Evolutionary conservation across 2,797 vertebrate genomes (phyloP), one percentile per base, ranked within the genome.

Genomic region (Coreius guichenoti): DNA sequence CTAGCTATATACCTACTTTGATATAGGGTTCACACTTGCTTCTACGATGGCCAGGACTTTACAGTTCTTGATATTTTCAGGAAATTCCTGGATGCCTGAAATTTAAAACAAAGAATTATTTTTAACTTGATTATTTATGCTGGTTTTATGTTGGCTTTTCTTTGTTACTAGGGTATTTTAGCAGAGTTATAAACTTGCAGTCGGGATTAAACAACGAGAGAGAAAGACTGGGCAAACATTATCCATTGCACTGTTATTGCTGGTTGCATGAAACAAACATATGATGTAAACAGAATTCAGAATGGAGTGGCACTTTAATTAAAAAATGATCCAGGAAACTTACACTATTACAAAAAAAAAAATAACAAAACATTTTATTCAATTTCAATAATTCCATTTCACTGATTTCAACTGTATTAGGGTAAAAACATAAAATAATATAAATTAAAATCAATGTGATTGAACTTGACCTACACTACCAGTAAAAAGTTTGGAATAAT

Each of bases 1-100:
- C 72, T 26, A 5, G 33, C 36, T n/a, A 16, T 72, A 54, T 14
- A 92, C 98, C 96, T 93, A 99, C 98, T 99, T 99, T 86, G 98
- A 97, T 94, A 99, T 99, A 73, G 98, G 98, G 91, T 99, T 99
- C 90, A 99, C 98, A 31, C 98, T 99, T 90, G 98, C 98, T 91
- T 99, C 98, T 77, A 99, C 96, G 86, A 98, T 85, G 87, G 97
- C 93, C 90, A 99, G 94, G 90, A 97, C 95, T 95, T 99, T 99
- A 94, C 98, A 99, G 84, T 99, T 99, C 93, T 99, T 99, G 87
- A 99, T 99, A 90, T 99, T 99, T 95, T 99, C 98, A 92, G 98
- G 98, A 95, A 99, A 99, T 93, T 99, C 98, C 91, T 99, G 98
- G 94, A 99, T 99, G 93, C 97, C 98, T 99, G 89, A 8, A 91